These are phyloP conservation scores for Aythya baeri DNA, from an alignment of 2,113 vertebrate species.

Conservation along the genomic window DNA sequence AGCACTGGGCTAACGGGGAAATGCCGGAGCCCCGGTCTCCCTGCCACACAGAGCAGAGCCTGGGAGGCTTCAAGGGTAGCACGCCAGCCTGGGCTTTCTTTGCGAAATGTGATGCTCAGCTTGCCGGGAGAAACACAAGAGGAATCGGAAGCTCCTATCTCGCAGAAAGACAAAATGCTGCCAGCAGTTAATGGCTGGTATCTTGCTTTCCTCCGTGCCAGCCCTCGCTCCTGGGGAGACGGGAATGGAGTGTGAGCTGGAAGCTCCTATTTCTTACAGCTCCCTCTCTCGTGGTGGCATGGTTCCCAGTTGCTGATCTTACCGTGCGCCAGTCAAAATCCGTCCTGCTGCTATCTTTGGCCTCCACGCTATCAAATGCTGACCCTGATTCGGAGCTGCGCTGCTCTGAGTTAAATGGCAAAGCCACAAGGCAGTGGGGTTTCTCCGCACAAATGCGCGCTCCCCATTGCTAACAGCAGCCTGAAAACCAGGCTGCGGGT, in stretches of 20 bases:
- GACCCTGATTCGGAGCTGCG: conserved; percentile 7
- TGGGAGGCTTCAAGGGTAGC: neutral
- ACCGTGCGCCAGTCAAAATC: conserved; percentile 17
- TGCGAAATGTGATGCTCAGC: neutral
- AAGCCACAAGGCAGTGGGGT: neutral
- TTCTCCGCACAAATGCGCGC: neutral
- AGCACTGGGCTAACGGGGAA: neutral
- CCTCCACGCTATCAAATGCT: conserved; percentile 26
- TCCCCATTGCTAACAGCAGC: neutral
- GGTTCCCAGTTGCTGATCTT: conserved; percentile 44
- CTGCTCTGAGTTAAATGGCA: neutral
- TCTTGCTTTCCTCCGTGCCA: conserved; percentile 5
- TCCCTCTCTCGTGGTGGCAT: conserved; percentile 27
- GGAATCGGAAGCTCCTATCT: neutral
- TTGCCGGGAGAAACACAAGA: conserved; percentile 19
- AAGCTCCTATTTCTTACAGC: conserved; percentile 27
- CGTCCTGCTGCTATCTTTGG: conserved; percentile 45
- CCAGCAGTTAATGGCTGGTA: conserved; percentile 20
- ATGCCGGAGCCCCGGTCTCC: neutral
- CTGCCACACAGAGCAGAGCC: neutral
- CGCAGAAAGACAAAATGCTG: neutral
- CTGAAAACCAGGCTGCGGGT: neutral
- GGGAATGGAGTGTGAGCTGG: neutral
- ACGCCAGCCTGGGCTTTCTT: neutral
- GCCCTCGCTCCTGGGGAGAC: neutral